Percentiles rank a stretch among this genome's conserved stretches.
Evolutionary conservation across 2,113 vertebrate species (phyloP).

Genomic region (Cinclus mexicanus): DNA sequence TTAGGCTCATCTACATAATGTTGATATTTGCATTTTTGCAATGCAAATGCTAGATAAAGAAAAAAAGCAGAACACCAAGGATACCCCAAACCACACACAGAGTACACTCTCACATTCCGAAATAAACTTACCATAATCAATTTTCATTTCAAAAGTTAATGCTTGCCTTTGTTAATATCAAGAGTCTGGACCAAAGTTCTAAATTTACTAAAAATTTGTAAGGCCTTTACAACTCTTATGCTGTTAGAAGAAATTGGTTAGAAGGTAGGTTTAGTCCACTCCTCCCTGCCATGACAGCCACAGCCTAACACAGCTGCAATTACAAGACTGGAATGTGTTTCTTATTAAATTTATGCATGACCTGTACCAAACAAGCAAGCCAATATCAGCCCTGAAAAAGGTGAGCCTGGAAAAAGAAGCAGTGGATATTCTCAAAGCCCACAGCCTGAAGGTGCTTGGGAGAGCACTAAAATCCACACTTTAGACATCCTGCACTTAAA

Average conservation of each 20-base stretch:
- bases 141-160: background rate
- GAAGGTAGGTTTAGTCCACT: background rate
- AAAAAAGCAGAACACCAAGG: background rate
- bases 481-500: background rate
- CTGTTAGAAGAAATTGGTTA: background rate
- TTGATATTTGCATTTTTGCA: background rate
- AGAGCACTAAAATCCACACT: background rate
- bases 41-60: background rate
- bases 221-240: background rate
- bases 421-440: background rate
- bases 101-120: background rate
- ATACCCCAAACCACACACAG: rapidly evolving
- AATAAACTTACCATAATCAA: background rate
- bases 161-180: background rate
- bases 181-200: background rate
- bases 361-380: background rate
- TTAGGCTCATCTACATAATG: background rate
- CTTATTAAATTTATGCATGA: background rate
- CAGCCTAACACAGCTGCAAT: background rate
- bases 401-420: background rate
- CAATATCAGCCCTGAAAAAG: background rate
- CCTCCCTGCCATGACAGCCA: background rate
- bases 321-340: background rate
- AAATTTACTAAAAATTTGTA: background rate
- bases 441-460: background rate